Base-by-base conservation (phyloP, 2,797 vertebrate species). In the Hoplostethus mediterraneus region DNA sequence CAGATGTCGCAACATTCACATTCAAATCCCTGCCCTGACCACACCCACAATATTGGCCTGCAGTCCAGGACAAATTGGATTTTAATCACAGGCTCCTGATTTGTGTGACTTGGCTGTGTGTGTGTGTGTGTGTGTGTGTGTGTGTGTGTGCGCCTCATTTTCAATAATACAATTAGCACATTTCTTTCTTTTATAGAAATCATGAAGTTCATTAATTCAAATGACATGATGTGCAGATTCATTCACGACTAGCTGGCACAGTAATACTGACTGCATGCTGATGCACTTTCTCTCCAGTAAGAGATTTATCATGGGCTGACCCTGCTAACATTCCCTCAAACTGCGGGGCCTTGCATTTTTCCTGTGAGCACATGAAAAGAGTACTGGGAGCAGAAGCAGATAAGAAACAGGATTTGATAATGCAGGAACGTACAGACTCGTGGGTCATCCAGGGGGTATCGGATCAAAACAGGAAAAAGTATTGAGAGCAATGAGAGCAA, bases 361-460 rank as follows among this genome's bases (percentile, higher is more conserved):
- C 53, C n/a, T n/a, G 56, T 53, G 17, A 30, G 53, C 36, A 51
- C 58, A 42, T 33, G 36, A 36, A 9, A 12, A n/a, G 63, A 45
- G 16, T 42, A 47, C 6, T 51, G 54, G 56, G 62, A 63, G 30
- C 54, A 48, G 59, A 49, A 56, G 36, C 14, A 76, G 74, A 81
- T 62, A 74, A 74, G 65, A 72, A 58, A 68, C 54, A 48, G n/a
- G 63, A 72, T 83, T 81, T 77, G 45, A 71, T 48, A 75, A 72
- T 28, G 13, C 45, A 55, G 54, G 53, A 74, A 21, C 1, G 21
- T 21, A 21, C 21, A 21, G 64, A 67, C 10, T 21, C 36, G 71
- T 56, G 57, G 21, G 21, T 21, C 63, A 64, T 16, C 36, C 58
- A 71, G 33, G 38, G 61, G 16, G 2, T 3, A 40, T 51, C 28